Evolutionary conservation across 1,140 invertebrate species (phyloP), one percentile per base, ranked within the genome.

Genomic region (Apis florea): DNA sequence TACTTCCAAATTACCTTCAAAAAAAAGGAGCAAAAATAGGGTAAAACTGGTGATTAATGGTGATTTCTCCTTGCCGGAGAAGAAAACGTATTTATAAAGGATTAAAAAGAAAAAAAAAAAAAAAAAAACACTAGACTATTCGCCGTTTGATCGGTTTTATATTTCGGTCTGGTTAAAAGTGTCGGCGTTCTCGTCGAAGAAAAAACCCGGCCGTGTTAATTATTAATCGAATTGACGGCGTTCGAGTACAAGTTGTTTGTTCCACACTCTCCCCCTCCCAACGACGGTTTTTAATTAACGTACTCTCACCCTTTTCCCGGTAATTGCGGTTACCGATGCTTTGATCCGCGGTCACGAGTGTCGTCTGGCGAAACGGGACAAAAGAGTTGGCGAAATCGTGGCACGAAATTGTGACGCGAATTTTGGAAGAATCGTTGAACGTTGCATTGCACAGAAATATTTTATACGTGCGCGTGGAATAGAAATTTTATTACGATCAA

Each of bases 271-370:
- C 21, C 0, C 49, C 24, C 54, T n/a, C n/a, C n/a, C n/a, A 51
- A 51, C n/a, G 40, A 10, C 31, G n/a, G n/a, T 24, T 61, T 74
- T 63, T 74, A 74, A 74, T 74, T 74, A 74, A 74, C 71, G 24
- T n/a, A 19, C 47, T 17, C n/a, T 74, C 61, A 53, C 59, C 21
- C 47, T 61, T 74, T 53, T 31, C 8, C 59, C 47, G 12, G 72
- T 74, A 63, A 74, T 63, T 63, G 72, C 72, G 59, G 61, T 74
- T 74, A 74, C 49, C 61, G 61, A 63, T 51, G 24, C 72, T 26
- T 49, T 49, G 47, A 63, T 51, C 47, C 47, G 9, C 59, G n/a
- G 59, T 17, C 12, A 17, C 47, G 72, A 74, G 47, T 58, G 49
- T 53, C 47, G 67, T 51, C 21, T 69, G 53, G 49, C 67, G 49